phyloP scores from a whole-genome alignment of 1,140 invertebrate species.

The Philopotamus ludificatus region DNA sequence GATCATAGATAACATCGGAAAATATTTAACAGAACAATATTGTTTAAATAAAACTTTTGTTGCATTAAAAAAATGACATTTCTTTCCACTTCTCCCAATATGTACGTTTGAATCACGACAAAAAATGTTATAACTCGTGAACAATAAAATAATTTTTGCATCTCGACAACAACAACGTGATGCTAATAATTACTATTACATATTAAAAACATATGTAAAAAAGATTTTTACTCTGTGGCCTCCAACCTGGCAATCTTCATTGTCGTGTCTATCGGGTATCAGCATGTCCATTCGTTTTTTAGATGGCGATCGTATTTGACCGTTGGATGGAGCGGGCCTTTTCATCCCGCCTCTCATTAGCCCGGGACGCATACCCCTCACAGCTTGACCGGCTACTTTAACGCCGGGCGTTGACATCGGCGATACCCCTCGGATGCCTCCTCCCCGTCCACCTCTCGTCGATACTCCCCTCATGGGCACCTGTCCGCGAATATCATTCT shows the following conservation, averaged over 20 bases:
- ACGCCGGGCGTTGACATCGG: constrained; percentile 48
- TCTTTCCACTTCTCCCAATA: too few relatives aligned
- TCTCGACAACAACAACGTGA: too few relatives aligned
- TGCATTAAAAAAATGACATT: too few relatives aligned
- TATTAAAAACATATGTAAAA: neutral
- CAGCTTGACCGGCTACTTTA: constrained; percentile 48
- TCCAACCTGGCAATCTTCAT: constrained; percentile 49
- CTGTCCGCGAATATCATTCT: constrained; percentile 41
- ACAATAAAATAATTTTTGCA: neutral
- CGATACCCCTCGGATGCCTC: constrained; percentile 38
- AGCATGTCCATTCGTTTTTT: constrained; percentile 52
- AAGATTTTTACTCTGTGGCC: neutral
- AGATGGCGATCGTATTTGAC: constrained; percentile 41
- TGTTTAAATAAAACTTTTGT: too few relatives aligned
- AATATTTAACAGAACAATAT: too few relatives aligned
- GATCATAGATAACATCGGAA: too few relatives aligned
- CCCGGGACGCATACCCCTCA: constrained; percentile 44
- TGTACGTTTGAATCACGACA: too few relatives aligned
- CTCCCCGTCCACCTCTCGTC: neutral
- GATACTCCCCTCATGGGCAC: neutral
- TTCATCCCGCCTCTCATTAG: constrained; percentile 48
- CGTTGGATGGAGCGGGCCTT: constrained; percentile 42
- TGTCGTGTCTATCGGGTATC: constrained; percentile 53
- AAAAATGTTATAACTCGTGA: too few relatives aligned
- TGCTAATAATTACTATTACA: too few relatives aligned